Percentiles rank a stretch among this genome's conserved stretches.
These are phyloP conservation scores for Drosophila quadrilineata DNA, from an alignment of 1,140 invertebrate genomes.

Conservation along the genomic window DNA sequence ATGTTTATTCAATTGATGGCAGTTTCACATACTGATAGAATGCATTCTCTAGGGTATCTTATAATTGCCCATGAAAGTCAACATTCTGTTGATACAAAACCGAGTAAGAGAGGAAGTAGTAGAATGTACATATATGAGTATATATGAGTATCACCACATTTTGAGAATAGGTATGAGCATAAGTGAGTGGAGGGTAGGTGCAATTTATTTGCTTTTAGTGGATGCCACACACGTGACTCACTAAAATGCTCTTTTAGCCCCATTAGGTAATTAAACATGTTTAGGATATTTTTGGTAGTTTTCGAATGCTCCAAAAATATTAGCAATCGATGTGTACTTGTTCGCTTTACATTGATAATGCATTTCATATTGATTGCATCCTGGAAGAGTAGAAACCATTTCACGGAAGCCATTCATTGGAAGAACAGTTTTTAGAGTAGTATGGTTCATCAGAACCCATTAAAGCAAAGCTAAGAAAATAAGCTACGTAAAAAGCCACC, in stretches of 20 bases:
- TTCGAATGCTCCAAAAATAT: no score
- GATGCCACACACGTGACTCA: conserved; percentile 49
- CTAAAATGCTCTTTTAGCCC: conserved; percentile 37
- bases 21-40: no score
- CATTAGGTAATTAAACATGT: conserved; percentile 49
- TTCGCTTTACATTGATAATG: no score
- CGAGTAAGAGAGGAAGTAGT: neutral
- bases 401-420: no score
- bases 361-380: no score
- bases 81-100: no score
- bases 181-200: neutral
- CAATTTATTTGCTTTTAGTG: conserved; percentile 73
- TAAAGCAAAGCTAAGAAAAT: conserved; percentile 51
- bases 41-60: neutral
- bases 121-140: neutral
- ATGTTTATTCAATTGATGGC: no score
- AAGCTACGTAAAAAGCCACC: no score
- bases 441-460: conserved; percentile 72
- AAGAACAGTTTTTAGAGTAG: no score
- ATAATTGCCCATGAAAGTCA: neutral
- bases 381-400: no score
- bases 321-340: no score
- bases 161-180: neutral
- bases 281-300: no score
- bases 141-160: neutral